These are phyloP conservation scores for Macrostomum lignano DNA, from an alignment of 1,140 invertebrate species.

Conservation along the genomic window DNA sequence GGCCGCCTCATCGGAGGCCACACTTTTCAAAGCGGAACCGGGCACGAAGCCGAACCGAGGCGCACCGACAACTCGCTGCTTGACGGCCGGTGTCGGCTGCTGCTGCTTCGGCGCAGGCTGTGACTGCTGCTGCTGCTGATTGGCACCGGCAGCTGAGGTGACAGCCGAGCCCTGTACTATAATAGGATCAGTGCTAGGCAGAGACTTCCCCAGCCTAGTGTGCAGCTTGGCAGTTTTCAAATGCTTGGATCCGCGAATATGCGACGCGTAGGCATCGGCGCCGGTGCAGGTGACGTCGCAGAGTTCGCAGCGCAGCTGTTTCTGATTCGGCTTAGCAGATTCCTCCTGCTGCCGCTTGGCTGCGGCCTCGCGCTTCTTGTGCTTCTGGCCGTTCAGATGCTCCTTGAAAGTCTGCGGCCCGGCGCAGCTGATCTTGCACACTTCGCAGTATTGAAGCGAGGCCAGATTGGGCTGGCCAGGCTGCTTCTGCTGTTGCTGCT, in stretches of 20 bases:
- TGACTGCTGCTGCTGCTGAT: too few relatives aligned
- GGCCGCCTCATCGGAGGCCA: too few relatives aligned
- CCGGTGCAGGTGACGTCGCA: slow-evolving; percentile 93
- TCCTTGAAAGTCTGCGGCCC: slow-evolving; percentile 81
- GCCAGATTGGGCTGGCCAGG: too few relatives aligned
- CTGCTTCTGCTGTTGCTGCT: too few relatives aligned
- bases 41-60: too few relatives aligned
- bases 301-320: slow-evolving; percentile 34
- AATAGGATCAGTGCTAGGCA: too few relatives aligned
- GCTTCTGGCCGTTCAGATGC: slow-evolving; percentile 83
- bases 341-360: slow-evolving; percentile 38
- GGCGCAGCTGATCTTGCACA: slow-evolving; percentile 87
- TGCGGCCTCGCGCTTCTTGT: slow-evolving; percentile 84
- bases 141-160: too few relatives aligned
- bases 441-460: slow-evolving; percentile 85
- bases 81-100: too few relatives aligned
- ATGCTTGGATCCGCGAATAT: slow-evolving; percentile 83
- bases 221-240: slow-evolving; percentile 77
- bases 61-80: too few relatives aligned
- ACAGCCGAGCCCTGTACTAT: too few relatives aligned
- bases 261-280: slow-evolving; percentile 80
- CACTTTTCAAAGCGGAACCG: too few relatives aligned
- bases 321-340: slow-evolving; percentile 10
- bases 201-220: slow-evolving; percentile 79
- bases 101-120: too few relatives aligned